Conservation (phyloP, 2,797 vertebrate genomes). For the Eulemur rubriventer region DNA sequence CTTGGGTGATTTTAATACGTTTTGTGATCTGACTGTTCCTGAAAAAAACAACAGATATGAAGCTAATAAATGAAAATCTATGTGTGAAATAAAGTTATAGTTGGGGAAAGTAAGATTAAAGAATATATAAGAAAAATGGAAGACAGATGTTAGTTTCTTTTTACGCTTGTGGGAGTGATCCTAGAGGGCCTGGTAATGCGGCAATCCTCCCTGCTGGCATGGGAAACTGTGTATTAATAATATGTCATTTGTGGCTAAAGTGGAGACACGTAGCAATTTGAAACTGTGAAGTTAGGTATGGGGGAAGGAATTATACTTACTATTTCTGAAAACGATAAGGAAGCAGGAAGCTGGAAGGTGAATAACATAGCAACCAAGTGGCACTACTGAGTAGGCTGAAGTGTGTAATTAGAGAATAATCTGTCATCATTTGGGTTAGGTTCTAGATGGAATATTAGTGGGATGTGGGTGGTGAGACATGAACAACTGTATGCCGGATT, state of each 20-base stretch:
- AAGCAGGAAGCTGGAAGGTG: not conserved
- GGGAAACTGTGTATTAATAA: not conserved
- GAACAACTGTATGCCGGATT: not conserved
- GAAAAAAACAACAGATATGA: not conserved
- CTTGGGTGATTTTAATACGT: not conserved
- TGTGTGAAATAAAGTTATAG: not conserved
- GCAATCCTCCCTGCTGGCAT: fast-evolving
- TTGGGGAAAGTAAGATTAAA: not conserved
- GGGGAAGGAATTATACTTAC: not conserved
- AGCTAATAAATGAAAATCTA: not conserved
- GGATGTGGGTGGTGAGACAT: not conserved
- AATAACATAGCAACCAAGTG: not conserved
- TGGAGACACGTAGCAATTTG: not conserved
- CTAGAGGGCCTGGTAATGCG: not conserved
- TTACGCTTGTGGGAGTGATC: not conserved
- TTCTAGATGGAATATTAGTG: not conserved
- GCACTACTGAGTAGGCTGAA: not conserved
- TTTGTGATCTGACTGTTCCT: not conserved
- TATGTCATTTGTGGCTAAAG: not conserved
- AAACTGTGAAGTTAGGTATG: not conserved
- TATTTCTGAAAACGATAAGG: not conserved
- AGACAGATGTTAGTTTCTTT: not conserved
- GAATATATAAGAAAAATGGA: not conserved
- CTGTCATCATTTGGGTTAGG: not conserved
- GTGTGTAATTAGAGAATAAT: not conserved